phyloP scores from a whole-genome alignment of 2,797 vertebrate species.

The Numenius phaeopus region DNA sequence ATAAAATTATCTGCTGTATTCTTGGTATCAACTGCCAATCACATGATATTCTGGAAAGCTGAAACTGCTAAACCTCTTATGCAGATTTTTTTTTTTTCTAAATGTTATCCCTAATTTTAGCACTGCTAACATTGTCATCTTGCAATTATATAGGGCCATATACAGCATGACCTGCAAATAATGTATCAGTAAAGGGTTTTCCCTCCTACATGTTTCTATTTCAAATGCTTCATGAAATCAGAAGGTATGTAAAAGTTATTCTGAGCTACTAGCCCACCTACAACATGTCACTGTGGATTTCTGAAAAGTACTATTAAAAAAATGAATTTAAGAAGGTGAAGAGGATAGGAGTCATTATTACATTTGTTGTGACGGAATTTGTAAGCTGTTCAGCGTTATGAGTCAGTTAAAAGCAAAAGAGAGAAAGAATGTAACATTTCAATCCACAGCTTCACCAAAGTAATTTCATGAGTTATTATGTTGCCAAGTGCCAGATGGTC shows the following conservation, averaged over 20 bases:
- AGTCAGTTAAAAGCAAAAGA: conserved; percentile 12
- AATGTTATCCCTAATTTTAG: conserved; percentile 73
- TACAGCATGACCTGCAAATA: conserved; percentile 75
- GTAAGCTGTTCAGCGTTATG: conserved; percentile 3
- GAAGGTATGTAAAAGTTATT: conserved; percentile 65
- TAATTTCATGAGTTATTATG: neutral
- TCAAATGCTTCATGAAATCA: conserved; percentile 62
- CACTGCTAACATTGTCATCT: conserved; percentile 57
- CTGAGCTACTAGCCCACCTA: conserved; percentile 60
- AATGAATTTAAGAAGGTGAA: conserved; percentile 3
- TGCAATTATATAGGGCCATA: conserved; percentile 64
- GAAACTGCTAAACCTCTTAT: conserved; percentile 3
- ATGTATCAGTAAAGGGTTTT: conserved; percentile 72
- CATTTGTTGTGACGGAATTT: conserved; percentile 57
- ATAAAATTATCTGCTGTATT: conserved; percentile 55
- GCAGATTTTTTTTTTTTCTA: neutral
- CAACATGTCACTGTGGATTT: conserved; percentile 57
- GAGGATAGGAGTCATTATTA: neutral
- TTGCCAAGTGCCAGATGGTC: conserved; percentile 56
- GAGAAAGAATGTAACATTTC: neutral
- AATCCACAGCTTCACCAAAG: conserved; percentile 14
- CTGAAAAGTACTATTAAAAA: conserved; percentile 35
- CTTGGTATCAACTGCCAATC: conserved; percentile 39
- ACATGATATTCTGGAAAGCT: conserved; percentile 56
- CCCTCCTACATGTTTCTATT: conserved; percentile 80